Conservation (phyloP, 2,888 invertebrate species). For the Arrhopalites spinosus region DNA sequence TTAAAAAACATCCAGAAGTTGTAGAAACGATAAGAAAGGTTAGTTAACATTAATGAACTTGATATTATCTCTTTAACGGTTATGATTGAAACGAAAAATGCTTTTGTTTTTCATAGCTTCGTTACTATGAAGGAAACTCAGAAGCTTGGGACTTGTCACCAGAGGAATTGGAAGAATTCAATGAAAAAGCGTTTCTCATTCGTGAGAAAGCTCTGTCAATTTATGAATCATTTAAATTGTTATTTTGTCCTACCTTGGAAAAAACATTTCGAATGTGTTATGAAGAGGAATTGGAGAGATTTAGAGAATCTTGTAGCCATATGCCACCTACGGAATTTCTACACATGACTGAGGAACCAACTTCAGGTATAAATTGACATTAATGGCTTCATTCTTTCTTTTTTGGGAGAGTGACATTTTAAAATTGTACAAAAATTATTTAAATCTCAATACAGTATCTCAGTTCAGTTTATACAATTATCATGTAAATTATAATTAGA, state of each 20-base stretch:
- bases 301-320: conserved; percentile 70
- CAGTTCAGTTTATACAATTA: too few relatives aligned
- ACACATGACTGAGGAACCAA: conserved; percentile 69
- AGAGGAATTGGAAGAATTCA: conserved; percentile 67
- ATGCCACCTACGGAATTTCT: conserved; percentile 67
- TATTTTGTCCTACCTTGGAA: conserved; percentile 38
- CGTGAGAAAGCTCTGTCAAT: conserved; percentile 71
- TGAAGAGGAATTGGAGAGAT: conserved; percentile 65
- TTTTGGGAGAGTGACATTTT: too few relatives aligned
- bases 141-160: conserved; percentile 72
- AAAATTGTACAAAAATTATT: too few relatives aligned
- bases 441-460: too few relatives aligned
- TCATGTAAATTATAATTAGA: too few relatives aligned
- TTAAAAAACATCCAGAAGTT: conserved; percentile 76
- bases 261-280: conserved; percentile 43
- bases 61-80: background rate
- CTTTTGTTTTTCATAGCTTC: conserved; percentile 65
- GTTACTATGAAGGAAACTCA: conserved; percentile 79
- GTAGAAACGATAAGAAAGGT: conserved; percentile 76
- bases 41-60: conserved; percentile 41
- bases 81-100: too few relatives aligned
- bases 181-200: conserved; percentile 71
- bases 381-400: background rate
- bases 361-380: conserved; percentile 50
- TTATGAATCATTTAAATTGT: conserved; percentile 64